phyloP scores from a whole-genome alignment of 2,797 vertebrate genomes.

The Muscicapa striata region DNA sequence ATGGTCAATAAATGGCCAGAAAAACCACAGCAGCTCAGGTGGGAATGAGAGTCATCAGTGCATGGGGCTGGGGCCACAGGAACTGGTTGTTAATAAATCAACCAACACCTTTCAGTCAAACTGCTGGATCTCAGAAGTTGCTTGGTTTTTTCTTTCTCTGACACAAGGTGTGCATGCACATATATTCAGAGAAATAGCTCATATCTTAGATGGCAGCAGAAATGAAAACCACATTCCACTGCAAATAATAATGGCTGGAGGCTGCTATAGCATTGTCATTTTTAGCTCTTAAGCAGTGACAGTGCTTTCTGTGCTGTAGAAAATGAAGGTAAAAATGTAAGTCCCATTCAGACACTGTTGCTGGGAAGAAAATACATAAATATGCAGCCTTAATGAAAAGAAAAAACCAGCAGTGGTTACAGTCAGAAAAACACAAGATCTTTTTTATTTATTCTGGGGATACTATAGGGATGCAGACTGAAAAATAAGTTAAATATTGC shows the following conservation, averaged over 20 bases:
- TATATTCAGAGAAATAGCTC: not conserved
- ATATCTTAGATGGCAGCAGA: not conserved
- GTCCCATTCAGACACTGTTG: not conserved
- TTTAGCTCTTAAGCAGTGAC: not conserved
- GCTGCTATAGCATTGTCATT: not conserved
- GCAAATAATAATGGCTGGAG: slow-evolving; percentile 7
- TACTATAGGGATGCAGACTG: not conserved
- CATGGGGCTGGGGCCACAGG: accelerated
- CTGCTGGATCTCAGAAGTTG: not conserved
- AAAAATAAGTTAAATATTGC: not conserved
- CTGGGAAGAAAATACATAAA: slow-evolving; percentile 26
- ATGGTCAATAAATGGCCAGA: not conserved
- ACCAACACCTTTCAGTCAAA: not conserved
- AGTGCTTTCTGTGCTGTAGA: not conserved
- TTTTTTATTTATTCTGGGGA: not conserved
- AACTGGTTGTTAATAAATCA: not conserved
- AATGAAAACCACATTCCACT: not conserved
- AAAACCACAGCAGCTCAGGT: not conserved
- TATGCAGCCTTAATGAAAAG: not conserved
- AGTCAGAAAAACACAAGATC: not conserved
- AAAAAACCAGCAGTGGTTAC: not conserved
- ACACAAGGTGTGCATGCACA: not conserved
- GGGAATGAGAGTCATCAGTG: accelerated
- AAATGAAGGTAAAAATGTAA: slow-evolving; percentile 7
- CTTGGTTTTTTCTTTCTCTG: not conserved